Base-by-base conservation (phyloP, 1,140 invertebrate genomes). In the Microplitis demolitor region DNA sequence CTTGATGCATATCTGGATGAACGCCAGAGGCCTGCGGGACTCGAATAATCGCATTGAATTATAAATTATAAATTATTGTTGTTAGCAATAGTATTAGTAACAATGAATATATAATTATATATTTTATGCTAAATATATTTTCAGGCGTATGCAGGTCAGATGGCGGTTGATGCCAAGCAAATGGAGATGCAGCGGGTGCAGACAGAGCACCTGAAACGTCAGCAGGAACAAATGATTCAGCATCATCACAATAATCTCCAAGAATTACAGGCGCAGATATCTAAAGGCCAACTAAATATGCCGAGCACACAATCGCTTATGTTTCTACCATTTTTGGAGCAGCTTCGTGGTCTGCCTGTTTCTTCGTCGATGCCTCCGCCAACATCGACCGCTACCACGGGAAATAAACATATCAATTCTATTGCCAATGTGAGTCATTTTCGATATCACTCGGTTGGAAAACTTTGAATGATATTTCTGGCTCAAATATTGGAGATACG, bases 281-380 rank as follows among this genome's bases (percentile, higher is more conserved):
- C 79, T 60, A 87, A 87, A 74, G 77, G 79, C 69, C 82, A 83
- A 66, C 69, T 86, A 74, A 81, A 75, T 68, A 81, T 89, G 74
- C 81, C 83, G n/a, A 81, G 83, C 16, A 85, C 88, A 2, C 89
- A 89, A 71, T 88, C 88, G 62, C 83, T 91, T 72, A 88, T 91
- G 86, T 89, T 90, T 74, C 84, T 91, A 58, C 90, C 91, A 24
- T 88, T 91, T 76, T 84, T 91, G 73, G 91, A 91, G 76, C 89
- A 90, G 66, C 80, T 90, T 34, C 81, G 87, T 77, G 87, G 85
- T 63, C 53, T 87, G 53, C 85, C 85, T 1, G 81, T 82, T 53
- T 77, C 85, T 31, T 78, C 78, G 33, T 74, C 80, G 4, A 82
- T 83, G 77, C 75, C 83, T 74, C 87, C 85, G 69, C 80, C 86